Evolutionary conservation across 2,888 invertebrate genomes (phyloP).

Genomic region (Pimpla rufipes): DNA sequence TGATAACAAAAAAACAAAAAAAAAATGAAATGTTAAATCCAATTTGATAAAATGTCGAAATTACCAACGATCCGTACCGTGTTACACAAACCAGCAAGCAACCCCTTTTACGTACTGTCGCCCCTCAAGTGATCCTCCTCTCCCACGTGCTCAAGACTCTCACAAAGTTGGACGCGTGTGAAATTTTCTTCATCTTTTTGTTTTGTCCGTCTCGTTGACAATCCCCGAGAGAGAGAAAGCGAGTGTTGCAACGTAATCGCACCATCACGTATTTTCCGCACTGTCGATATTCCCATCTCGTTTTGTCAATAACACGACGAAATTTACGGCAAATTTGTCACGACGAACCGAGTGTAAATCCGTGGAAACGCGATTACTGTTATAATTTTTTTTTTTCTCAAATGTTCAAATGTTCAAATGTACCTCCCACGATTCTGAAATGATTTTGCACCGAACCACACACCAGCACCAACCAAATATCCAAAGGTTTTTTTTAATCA

Average conservation of each 20-base stretch:
- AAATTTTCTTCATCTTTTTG: slow-evolving; percentile 48
- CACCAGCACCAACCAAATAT: slow-evolving; percentile 80
- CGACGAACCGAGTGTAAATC: not conserved
- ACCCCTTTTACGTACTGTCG: slow-evolving; percentile 71
- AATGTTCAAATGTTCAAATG: slow-evolving; percentile 8
- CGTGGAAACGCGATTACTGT: not conserved
- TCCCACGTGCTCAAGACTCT: slow-evolving; percentile 80
- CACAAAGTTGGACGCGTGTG: slow-evolving; percentile 83
- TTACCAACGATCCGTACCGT: slow-evolving; percentile 12
- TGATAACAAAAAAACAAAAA: slow-evolving; percentile 5
- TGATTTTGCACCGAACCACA: slow-evolving; percentile 90
- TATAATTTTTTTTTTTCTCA: not conserved
- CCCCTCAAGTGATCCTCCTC: slow-evolving; percentile 71
- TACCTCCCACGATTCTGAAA: slow-evolving; percentile 52
- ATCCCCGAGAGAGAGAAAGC: slow-evolving; percentile 59
- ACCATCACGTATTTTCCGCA: slow-evolving; percentile 71
- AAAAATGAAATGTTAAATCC: not conserved
- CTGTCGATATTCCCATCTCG: slow-evolving; percentile 30
- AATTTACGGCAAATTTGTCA: slow-evolving; percentile 2
- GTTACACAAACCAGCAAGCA: slow-evolving; percentile 59
- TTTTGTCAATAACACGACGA: slow-evolving; percentile 46
- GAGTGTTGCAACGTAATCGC: slow-evolving; percentile 80
- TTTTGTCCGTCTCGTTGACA: slow-evolving; percentile 46
- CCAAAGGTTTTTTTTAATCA: slow-evolving; percentile 63
- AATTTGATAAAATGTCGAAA: not conserved